Evolutionary conservation across 2,113 vertebrate species (phyloP).

Genomic region (Chaenocephalus aceratus): DNA sequence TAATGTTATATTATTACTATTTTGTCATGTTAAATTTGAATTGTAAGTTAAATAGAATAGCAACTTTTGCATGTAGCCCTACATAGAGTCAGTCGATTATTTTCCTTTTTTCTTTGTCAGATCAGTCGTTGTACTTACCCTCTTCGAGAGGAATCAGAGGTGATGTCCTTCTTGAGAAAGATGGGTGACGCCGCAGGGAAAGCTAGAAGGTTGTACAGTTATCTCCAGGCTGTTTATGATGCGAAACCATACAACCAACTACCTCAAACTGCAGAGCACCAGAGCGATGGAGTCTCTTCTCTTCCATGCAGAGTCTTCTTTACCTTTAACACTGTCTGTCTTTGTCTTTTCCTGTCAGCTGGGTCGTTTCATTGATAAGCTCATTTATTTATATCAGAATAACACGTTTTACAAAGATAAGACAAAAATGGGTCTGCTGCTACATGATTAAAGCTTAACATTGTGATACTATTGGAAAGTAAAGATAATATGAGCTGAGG

Average conservation of each 20-base stretch:
- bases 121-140: conserved; percentile 67
- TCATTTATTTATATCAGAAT: neutral
- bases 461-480: neutral
- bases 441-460: conserved; percentile 8
- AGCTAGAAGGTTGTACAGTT: conserved; percentile 91
- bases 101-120: conserved; percentile 2
- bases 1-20: neutral
- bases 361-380: neutral
- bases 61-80: neutral
- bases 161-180: conserved; percentile 49
- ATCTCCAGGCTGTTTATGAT: conserved; percentile 88
- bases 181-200: conserved; percentile 84
- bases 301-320: conserved; percentile 18
- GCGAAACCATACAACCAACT: conserved; percentile 91
- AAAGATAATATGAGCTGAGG: neutral
- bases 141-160: neutral
- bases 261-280: conserved; percentile 87
- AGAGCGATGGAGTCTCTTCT: conserved; percentile 42
- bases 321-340: conserved; percentile 3
- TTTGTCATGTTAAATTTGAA: neutral
- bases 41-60: neutral
- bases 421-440: neutral
- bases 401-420: neutral
- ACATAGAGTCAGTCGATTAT: neutral
- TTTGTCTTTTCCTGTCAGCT: neutral